These are phyloP conservation scores for Montipora foliosa DNA, from an alignment of 64 coral and sea anemone species.

Conservation along the genomic window DNA sequence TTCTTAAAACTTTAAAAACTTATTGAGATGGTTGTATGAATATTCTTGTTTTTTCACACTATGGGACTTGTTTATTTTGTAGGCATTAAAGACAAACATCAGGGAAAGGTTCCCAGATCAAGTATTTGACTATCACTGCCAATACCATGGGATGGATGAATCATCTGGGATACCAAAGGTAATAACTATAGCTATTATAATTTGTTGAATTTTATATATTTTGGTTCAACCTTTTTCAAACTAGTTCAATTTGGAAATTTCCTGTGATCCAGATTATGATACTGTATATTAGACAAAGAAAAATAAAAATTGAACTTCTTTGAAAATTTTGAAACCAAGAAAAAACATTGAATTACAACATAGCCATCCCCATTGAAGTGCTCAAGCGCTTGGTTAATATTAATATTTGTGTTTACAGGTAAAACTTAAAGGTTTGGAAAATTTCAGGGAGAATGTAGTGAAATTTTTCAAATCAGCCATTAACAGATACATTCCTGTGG, in stretches of 20 bases:
- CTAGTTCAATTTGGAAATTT: too few relatives aligned
- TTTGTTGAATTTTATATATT: not conserved
- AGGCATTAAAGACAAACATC: constrained; percentile 80
- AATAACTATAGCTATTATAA: not conserved
- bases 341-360: too few relatives aligned
- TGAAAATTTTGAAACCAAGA: too few relatives aligned
- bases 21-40: too few relatives aligned
- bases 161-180: constrained; percentile 83
- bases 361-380: too few relatives aligned
- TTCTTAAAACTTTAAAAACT: not conserved
- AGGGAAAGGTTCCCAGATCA: constrained; percentile 66
- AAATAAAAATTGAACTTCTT: too few relatives aligned
- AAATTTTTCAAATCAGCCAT: constrained; percentile 79
- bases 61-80: not conserved
- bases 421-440: constrained; percentile 78
- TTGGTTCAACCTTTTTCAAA: too few relatives aligned
- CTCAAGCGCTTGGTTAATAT: too few relatives aligned
- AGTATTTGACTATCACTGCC: constrained; percentile 78
- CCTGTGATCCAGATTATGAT: too few relatives aligned
- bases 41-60: too few relatives aligned
- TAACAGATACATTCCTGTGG: constrained; percentile 55
- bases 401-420: constrained; percentile 36
- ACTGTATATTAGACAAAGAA: too few relatives aligned
- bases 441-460: constrained; percentile 66
- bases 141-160: constrained; percentile 77